These are phyloP conservation scores for Axis porcinus DNA, from an alignment of 2,113 vertebrate species.

Conservation along the genomic window DNA sequence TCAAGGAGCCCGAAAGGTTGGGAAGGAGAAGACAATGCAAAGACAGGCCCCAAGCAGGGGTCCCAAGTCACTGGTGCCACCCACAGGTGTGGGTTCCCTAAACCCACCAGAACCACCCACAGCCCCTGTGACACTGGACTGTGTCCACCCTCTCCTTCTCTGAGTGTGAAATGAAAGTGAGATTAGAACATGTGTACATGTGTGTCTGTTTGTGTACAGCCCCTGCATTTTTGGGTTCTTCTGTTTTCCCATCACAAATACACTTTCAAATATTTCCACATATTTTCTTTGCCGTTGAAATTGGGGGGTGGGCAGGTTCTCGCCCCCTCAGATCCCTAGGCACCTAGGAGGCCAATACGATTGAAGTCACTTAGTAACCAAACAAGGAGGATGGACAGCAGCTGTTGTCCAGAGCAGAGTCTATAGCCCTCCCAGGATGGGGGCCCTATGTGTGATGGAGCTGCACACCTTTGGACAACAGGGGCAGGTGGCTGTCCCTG, in stretches of 20 bases:
- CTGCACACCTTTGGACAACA: fast-evolving
- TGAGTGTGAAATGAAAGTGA: background rate
- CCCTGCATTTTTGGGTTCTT: background rate
- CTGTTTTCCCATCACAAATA: fast-evolving
- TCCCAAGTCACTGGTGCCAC: fast-evolving
- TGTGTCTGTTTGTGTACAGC: too few relatives aligned
- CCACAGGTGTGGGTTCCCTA: background rate
- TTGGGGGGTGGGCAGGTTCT: background rate
- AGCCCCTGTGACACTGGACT: too few relatives aligned
- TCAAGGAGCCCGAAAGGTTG: fast-evolving
- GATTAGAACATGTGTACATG: background rate
- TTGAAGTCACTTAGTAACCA: background rate
- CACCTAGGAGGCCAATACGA: fast-evolving
- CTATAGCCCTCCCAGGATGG: fast-evolving
- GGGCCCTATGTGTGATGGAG: background rate
- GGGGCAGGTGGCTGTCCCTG: background rate
- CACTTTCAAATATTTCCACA: fast-evolving
- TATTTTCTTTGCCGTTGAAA: background rate
- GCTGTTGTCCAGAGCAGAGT: background rate
- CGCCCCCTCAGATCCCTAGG: fast-evolving
- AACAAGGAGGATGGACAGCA: background rate
- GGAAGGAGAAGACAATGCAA: background rate
- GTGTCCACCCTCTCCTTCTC: background rate
- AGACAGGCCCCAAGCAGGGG: background rate
- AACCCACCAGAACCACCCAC: background rate